Evolutionary conservation across 2,113 vertebrate species (phyloP), one percentile per base, ranked within the genome.

Genomic region (Oriolus oriolus): DNA sequence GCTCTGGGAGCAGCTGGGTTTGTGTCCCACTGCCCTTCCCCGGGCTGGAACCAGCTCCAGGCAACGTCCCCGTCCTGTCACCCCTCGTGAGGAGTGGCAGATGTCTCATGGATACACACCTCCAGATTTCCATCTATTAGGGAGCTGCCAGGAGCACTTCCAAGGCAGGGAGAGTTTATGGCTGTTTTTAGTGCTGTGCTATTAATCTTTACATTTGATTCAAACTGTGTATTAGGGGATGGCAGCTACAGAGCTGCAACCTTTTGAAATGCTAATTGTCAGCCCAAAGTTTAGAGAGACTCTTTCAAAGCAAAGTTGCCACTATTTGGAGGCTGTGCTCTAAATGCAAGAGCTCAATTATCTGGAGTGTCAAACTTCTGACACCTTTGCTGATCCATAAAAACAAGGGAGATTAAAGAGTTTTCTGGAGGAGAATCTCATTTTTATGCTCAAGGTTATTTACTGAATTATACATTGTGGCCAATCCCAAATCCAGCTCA

Each of bases 261-360:
- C 84, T 91, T 97, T 96, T 97, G 96, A 97, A 97, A 97, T 94
- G 95, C 96, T 96, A 97, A 97, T 96, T 93, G 93, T 61, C 91
- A 95, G n/a, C 69, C 93, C 93, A 86, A 96, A 97, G 95, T 96
- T 96, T 90, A 80, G 93, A 76, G 74, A 91, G 93, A 74, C 87
- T 85, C 19, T 96, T 97, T 96, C 91, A 96, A 97, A 96, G 94
- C 75, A 13, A 50, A 93, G 89, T 91, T 95, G 93, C 93, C 93
- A 83, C 90, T 74, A 80, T 90, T 96, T 61, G 93, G 74, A 90
- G 90, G 84, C 85, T 94, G 84, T 50, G 75, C 95, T 96, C 82
- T 52, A 95, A 96, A 96, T 87, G 93, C 93, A 41, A 52, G 75
- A 96, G 95, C 94, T 96, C 95, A 91, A 89, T 96, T 96, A 93